Evolutionary conservation across 92 coral and sea anemone species (phyloP), one percentile per base, ranked within the genome.

Genomic region (Zoanthus gigantus): DNA sequence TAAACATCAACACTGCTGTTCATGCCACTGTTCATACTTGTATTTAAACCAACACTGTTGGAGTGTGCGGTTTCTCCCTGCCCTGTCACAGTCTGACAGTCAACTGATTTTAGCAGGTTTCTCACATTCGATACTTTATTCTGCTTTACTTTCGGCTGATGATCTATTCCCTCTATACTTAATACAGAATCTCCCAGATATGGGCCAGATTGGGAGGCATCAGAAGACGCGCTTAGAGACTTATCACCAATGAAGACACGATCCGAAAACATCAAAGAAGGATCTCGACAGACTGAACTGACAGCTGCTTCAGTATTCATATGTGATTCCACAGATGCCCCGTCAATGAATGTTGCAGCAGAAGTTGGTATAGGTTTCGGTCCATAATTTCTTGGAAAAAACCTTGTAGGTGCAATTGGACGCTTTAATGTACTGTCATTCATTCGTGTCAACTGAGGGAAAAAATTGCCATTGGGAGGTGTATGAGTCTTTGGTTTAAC

Each of bases 371-470:
- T 58, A 14, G 66, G 66, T 58, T 58, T 58, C 18, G 66, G 66
- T 14, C 66, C 66, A 77, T 50, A 29, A 42, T 61, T 10, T 8
- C 52, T 57, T 14, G 72, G 17, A 28, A n/a, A 50, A 79, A 61
- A n/a, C 17, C 56, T 30, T 37, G 14, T 8, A 3, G 84, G 54
- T 9, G 72, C 57, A 37, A 79, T 34, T 44, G 84, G 84, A 13
- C 46, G 54, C 72, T 79, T 79, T 46, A 23, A 79, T 30, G 32
- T 37, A 31, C 56, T 57, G 14, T 79, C 37, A 16, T 57, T 52
- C 42, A 47, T 15, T 28, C 58, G 83, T 60, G 30, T 60, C 30
- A 79, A 79, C 72, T 79, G 84, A 44, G 17, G 84, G n/a, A 6
- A 50, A 74, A 61, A 28, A 34, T 46, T 57, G 14, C 4, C n/a